phyloP scores from a whole-genome alignment of 2,797 vertebrate genomes.

The Rhynchotus rufescens region DNA sequence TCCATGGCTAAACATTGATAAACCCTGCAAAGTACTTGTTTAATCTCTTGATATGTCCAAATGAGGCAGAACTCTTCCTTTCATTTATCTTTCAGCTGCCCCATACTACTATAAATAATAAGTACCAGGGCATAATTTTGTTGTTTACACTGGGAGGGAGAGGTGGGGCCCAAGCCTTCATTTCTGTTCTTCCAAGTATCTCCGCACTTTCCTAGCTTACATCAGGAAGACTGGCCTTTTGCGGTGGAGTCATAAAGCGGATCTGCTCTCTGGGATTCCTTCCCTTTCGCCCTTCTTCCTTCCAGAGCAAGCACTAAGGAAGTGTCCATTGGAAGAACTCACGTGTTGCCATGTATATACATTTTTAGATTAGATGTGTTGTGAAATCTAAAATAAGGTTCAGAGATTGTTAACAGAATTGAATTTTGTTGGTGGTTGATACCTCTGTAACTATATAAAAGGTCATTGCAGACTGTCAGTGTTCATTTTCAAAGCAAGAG shows the following conservation, averaged over 20 bases:
- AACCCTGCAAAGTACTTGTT: neutral
- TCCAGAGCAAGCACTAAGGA: neutral
- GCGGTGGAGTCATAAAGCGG: neutral
- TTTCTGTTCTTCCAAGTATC: neutral
- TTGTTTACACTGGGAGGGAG: neutral
- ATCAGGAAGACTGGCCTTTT: neutral
- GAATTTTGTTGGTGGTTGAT: neutral
- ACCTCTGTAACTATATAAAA: neutral
- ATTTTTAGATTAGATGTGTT: neutral
- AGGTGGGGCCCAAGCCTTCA: neutral
- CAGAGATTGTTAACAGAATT: neutral
- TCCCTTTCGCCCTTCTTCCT: neutral
- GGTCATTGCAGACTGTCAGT: neutral
- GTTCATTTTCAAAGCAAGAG: neutral
- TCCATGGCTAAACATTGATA: neutral
- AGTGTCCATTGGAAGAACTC: neutral
- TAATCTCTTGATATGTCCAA: neutral
- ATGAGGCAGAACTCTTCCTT: neutral
- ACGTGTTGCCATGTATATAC: neutral
- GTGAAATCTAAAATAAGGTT: conserved; percentile 22
- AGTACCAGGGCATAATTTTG: neutral
- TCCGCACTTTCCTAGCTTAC: neutral
- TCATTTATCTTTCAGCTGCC: neutral
- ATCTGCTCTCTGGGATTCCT: neutral
- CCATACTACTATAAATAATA: neutral